phyloP scores from a whole-genome alignment of 2,797 vertebrate species.

The Microchirus variegatus region DNA sequence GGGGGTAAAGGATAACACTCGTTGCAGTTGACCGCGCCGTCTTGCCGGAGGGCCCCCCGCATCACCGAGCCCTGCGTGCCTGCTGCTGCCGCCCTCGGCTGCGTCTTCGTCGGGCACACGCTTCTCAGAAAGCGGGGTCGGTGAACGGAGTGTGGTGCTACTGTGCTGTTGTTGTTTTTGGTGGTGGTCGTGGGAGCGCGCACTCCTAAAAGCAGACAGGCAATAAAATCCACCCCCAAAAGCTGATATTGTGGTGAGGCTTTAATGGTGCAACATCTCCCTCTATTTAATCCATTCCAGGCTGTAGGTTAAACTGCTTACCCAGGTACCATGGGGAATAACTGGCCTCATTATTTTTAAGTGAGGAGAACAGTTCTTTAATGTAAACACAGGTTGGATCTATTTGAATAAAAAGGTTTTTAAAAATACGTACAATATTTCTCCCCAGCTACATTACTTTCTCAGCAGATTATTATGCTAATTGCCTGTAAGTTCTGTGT shows the following conservation, averaged over 20 bases:
- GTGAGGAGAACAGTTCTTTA: too few species aligned
- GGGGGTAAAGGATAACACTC: conserved; percentile 44
- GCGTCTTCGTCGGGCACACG: conserved; percentile 55
- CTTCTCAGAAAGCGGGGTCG: conserved; percentile 13
- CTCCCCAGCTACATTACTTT: too few species aligned
- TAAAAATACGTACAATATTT: too few species aligned
- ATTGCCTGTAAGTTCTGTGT: too few species aligned
- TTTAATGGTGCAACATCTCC: too few species aligned
- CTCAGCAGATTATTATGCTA: too few species aligned
- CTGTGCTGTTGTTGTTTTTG: background rate
- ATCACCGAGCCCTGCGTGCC: conserved; percentile 80
- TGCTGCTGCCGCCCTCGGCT: conserved; percentile 76
- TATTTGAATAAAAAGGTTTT: too few species aligned
- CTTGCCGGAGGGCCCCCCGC: conserved; percentile 66
- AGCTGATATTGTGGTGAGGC: background rate
- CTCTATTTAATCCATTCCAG: too few species aligned
- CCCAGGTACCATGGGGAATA: too few species aligned
- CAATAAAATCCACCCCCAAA: conserved; percentile 50
- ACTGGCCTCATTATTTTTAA: too few species aligned
- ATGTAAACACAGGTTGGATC: too few species aligned
- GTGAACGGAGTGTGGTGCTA: background rate
- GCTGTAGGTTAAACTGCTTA: too few species aligned
- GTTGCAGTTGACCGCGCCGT: conserved; percentile 32
- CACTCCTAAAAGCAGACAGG: conserved; percentile 62
- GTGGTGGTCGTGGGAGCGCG: conserved; percentile 43